Evolutionary conservation across 2,797 vertebrate genomes (phyloP), one percentile per base, ranked within the genome.

Genomic region (Hydrocynus forskahlii): DNA sequence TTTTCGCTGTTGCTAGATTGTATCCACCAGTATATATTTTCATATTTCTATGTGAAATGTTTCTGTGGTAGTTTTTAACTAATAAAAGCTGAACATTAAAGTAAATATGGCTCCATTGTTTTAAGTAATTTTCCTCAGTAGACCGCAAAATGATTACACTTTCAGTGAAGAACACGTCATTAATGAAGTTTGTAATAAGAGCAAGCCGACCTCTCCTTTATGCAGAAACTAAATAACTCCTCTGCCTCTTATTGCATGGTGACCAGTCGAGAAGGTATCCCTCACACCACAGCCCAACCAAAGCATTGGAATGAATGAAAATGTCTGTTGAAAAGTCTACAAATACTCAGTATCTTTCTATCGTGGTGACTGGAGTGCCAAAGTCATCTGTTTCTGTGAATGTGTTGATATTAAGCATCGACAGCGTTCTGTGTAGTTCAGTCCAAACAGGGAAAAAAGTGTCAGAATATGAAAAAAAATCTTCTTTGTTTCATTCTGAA

Each of bases 161-260:
- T 43, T 78, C n/a, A 57, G 64, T 69, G 63, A 85, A 86, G 63
- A 81, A 83, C 79, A 81, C 83, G 83, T 86, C 84, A 87, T 80
- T 78, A 82, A 70, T 40, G 54, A 83, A 69, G 81, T 83, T 83
- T 81, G 68, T 77, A 73, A 76, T 55, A 54, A 70, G 70, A 73
- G 71, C 64, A 75, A 50, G 76, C 73, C 80, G 86, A 66, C 75
- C 76, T 74, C 82, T 78, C 64, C 63, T 82, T 73, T 52, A 77
- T 76, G 63, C 60, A 83, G 60, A 71, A 64, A 50, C 63, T 54
- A 29, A 63, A 55, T 52, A 75, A 57, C 70, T 62, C 23, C 64
- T 55, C 25, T 67, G 23, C 52, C 73, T 81, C 67, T 82, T 81
- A n/a, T 29, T 64, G 59, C 74, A 75, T 43, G 72, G 52, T 71